Conservation (phyloP, 2,797 vertebrate genomes). For the Borostomias antarcticus region DNA sequence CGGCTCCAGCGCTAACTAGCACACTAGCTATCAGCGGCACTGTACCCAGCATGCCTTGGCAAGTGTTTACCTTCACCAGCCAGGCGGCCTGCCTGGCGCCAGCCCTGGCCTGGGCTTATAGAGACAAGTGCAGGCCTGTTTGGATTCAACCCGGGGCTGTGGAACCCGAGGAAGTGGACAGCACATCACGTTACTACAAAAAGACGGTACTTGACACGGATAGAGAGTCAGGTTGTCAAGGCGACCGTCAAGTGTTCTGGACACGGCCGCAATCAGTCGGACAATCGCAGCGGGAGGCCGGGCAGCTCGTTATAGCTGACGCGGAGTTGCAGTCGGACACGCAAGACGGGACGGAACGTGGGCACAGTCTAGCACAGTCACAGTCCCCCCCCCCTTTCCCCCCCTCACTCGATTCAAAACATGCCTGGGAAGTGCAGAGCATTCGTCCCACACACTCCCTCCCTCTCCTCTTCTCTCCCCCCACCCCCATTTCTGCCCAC, state of each 20-base stretch:
- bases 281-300: not conserved
- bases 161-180: too few relatives aligned
- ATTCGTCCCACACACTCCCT: not conserved
- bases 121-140: too few relatives aligned
- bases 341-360: not conserved
- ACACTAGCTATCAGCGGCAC: too few relatives aligned
- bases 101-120: too few relatives aligned
- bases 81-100: too few relatives aligned
- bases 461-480: not conserved
- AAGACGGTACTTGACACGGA: not conserved
- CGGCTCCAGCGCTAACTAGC: too few relatives aligned
- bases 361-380: not conserved
- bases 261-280: not conserved
- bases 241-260: not conserved
- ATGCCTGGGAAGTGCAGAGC: too few relatives aligned
- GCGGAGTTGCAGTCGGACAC: not conserved
- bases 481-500: slow-evolving; percentile 3
- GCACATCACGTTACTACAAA: not conserved
- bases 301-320: not conserved
- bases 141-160: too few relatives aligned
- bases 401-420: not conserved
- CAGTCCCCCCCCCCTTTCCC: not conserved
- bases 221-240: not conserved
- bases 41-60: too few relatives aligned
- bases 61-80: too few relatives aligned